These are phyloP conservation scores for Luffia ferchaultella DNA, from an alignment of 2,888 invertebrate species.

Conservation along the genomic window DNA sequence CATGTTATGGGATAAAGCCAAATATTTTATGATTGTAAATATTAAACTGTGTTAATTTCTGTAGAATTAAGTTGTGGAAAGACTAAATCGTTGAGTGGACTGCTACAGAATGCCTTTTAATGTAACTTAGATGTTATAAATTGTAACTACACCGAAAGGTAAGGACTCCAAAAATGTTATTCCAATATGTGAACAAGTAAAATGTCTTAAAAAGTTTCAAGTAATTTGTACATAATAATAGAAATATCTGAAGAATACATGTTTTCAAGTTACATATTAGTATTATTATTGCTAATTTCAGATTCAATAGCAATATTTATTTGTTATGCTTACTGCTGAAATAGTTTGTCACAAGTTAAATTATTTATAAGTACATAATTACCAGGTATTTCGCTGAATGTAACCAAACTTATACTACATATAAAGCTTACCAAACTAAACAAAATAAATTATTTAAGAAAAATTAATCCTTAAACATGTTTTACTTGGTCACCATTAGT, in stretches of 20 bases:
- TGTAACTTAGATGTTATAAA: constrained; percentile 19
- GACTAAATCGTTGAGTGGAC: constrained; percentile 28
- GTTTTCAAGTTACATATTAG: neutral
- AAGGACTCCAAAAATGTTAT: constrained; percentile 1
- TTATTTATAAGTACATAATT: too few relatives aligned
- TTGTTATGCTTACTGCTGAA: too few relatives aligned
- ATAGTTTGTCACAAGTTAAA: too few relatives aligned
- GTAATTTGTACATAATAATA: constrained; percentile 2
- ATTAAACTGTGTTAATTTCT: constrained; percentile 45
- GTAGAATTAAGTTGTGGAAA: constrained; percentile 49
- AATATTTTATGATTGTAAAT: constrained; percentile 30
- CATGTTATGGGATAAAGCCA: constrained; percentile 29
- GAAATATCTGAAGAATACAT: neutral
- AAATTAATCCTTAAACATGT: too few relatives aligned
- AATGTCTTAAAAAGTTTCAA: constrained; percentile 30
- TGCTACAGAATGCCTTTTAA: constrained; percentile 12
- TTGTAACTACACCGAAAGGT: neutral
- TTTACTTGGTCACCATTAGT: too few relatives aligned
- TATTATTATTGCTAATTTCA: too few relatives aligned
- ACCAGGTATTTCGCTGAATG: too few relatives aligned
- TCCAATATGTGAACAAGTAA: constrained; percentile 5
- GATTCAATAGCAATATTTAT: too few relatives aligned
- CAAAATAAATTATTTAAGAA: too few relatives aligned
- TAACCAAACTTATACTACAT: too few relatives aligned
- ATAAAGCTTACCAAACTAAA: too few relatives aligned